Percentiles rank a stretch among this genome's conserved stretches.
phyloP scores from a whole-genome alignment of 2,888 invertebrate genomes.

The Odiellus spinosus region DNA sequence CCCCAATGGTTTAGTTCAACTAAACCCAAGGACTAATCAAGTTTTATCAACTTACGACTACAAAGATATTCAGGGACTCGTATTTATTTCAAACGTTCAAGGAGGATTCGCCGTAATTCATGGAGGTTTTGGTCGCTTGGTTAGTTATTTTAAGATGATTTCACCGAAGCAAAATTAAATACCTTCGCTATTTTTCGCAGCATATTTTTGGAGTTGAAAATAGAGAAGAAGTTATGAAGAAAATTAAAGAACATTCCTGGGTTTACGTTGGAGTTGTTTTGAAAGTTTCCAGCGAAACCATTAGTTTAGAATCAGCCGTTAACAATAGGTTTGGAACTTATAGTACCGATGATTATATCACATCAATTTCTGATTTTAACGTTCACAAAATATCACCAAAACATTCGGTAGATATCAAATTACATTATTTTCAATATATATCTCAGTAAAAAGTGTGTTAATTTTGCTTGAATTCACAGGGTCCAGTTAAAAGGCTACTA shows the following conservation, averaged over 20 bases:
- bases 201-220: conserved; percentile 77
- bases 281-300: conserved; percentile 62
- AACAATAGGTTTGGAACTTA: conserved; percentile 72
- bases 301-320: conserved; percentile 71
- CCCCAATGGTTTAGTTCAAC: conserved; percentile 78
- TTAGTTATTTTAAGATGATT: conserved; percentile 24
- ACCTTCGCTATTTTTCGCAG: conserved; percentile 32
- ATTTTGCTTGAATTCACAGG: conserved; percentile 27
- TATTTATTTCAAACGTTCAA: conserved; percentile 62
- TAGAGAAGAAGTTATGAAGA: conserved; percentile 69
- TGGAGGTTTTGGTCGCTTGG: conserved; percentile 73
- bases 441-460: background rate
- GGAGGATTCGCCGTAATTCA: conserved; percentile 82
- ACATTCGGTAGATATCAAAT: conserved; percentile 37
- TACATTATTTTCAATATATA: background rate
- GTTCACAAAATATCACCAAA: conserved; percentile 80
- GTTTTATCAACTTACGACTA: conserved; percentile 66
- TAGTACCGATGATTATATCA: conserved; percentile 86
- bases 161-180: conserved; percentile 6
- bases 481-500: conserved; percentile 69
- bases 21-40: conserved; percentile 69
- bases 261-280: conserved; percentile 65
- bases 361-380: conserved; percentile 87
- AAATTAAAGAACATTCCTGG: conserved; percentile 64
- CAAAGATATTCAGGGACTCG: conserved; percentile 67